phyloP scores from a whole-genome alignment of 23 tunicate genomes.

The Botrylloides violaceus region DNA sequence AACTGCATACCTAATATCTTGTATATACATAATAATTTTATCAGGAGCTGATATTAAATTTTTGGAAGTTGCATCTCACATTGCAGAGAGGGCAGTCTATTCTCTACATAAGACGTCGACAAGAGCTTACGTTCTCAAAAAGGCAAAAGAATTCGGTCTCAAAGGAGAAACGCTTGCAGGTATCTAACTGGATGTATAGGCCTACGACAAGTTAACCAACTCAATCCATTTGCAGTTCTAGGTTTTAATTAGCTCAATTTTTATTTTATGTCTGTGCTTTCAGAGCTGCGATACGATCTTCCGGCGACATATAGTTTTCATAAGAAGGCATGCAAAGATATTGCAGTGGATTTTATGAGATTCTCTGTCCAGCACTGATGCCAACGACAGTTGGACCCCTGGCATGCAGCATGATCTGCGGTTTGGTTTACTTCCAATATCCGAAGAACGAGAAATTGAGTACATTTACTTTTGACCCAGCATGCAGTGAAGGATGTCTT shows the following conservation, averaged over 20 bases:
- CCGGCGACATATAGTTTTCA: conserved; percentile 56
- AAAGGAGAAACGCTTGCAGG: conserved; percentile 43
- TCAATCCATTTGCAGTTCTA: too few relatives aligned
- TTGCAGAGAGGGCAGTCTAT: conserved; percentile 52
- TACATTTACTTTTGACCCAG: too few relatives aligned
- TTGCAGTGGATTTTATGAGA: conserved; percentile 73
- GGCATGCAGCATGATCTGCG: too few relatives aligned
- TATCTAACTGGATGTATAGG: too few relatives aligned
- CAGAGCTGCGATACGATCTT: conserved; percentile 68
- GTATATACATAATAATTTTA: neutral
- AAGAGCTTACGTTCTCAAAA: conserved; percentile 49
- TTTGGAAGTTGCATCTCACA: conserved; percentile 38
- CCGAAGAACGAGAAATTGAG: too few relatives aligned
- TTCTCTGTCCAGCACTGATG: conserved; percentile 12
- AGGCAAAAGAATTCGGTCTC: conserved; percentile 45
- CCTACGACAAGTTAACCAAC: too few relatives aligned
- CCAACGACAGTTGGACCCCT: too few relatives aligned
- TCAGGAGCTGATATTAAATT: conserved; percentile 65
- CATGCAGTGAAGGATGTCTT: too few relatives aligned
- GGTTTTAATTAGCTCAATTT: too few relatives aligned
- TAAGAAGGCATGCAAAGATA: conserved; percentile 59
- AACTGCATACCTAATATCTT: neutral
- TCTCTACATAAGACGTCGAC: conserved; percentile 80
- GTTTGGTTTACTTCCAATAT: too few relatives aligned
- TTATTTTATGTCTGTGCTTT: too few relatives aligned